Evolutionary conservation across 2,113 vertebrate genomes (phyloP), one percentile per base, ranked within the genome.

Genomic region (Dryoscopus gambensis): DNA sequence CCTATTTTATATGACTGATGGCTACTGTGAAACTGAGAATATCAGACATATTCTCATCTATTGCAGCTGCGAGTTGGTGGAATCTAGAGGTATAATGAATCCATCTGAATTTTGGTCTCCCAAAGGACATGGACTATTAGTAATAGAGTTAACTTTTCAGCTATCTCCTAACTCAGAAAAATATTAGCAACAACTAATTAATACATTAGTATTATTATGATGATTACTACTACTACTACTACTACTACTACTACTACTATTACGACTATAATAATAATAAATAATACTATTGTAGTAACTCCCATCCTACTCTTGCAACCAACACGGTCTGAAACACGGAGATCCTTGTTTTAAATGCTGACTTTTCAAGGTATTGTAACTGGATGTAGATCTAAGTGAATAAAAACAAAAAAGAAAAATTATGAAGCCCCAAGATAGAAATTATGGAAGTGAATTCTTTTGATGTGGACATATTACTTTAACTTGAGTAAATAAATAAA

Each of bases 401-500:
- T 19, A 68, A 44, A 27, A 88, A 56, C 11, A 56, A 56, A 27
- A 27, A 67, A 35, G 4, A 83, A 94, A 30, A 65, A 24, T 7
- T 28, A 77, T 16, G 46, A 89, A 78, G 27, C 22, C 0, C 1
- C 40, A 74, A 74, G 37, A 44, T 0, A 83, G 35, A 75, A 88
- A 78, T 14, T 47, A 75, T 9, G 30, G 37, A 64, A 78, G 20
- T 20, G 31, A 95, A 84, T 60, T 71, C 5, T 88, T 88, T 37
- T 56, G 37, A 81, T 18, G 22, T 35, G 63, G n/a, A 40, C 22
- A 10, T 53, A 56, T 5, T 7, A 33, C 37, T 77, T 90, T 28
- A 55, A 65, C 88, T 70, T 44, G 50, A 80, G 71, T 59, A 95
- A 90, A 96, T 80, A 94, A 92, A 87, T 64, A 47, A 92, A 90